These are phyloP conservation scores for Coregonus sp. DNA, from an alignment of 2,797 vertebrate species.

Conservation along the genomic window DNA sequence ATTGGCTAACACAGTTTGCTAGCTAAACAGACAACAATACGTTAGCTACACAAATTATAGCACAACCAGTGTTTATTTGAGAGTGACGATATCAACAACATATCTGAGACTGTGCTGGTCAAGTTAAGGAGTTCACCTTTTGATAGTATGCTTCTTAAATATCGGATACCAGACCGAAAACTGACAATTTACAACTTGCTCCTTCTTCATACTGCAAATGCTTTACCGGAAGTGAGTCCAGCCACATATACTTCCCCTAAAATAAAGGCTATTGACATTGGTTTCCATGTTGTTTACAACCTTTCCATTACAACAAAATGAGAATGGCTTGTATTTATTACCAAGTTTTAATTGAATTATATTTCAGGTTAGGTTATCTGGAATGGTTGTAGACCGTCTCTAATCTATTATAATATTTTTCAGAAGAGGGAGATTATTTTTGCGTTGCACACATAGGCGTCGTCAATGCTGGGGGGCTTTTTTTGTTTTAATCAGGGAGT, in stretches of 20 bases:
- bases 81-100: not conserved
- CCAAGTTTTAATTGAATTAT: not conserved
- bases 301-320: not conserved
- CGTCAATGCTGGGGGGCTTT: not conserved
- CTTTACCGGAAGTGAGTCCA: slow-evolving; percentile 54
- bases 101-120: not conserved
- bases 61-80: not conserved
- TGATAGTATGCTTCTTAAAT: slow-evolving; percentile 91
- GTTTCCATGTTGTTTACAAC: not conserved
- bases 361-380: not conserved
- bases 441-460: slow-evolving; percentile 37
- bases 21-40: slow-evolving; percentile 14
- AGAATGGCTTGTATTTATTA: not conserved
- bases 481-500: not conserved
- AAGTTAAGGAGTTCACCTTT: slow-evolving; percentile 78
- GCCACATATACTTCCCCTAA: slow-evolving; percentile 41
- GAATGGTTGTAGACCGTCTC: not conserved
- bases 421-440: slow-evolving; percentile 17
- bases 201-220: slow-evolving; percentile 92
- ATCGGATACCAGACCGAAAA: slow-evolving; percentile 93
- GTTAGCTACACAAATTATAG: slow-evolving; percentile 14
- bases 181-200: slow-evolving; percentile 92
- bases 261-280: not conserved
- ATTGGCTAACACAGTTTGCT: not conserved
- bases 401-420: not conserved